Evolutionary conservation across 2,888 invertebrate genomes (phyloP).

Genomic region (Drosophila picticornis): DNA sequence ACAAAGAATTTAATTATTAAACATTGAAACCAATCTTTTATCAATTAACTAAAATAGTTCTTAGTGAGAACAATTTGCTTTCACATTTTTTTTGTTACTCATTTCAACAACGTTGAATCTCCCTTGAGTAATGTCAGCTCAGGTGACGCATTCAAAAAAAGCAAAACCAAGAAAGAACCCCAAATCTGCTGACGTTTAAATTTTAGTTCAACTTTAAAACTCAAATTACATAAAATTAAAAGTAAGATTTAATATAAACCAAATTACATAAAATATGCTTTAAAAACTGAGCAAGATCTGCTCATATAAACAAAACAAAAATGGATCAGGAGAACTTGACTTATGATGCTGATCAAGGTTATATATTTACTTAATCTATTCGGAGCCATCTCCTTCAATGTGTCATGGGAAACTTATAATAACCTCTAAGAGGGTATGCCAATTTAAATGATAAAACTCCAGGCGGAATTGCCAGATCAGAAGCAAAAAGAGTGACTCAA

Average conservation of each 20-base stretch:
- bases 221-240: no score
- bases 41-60: not conserved
- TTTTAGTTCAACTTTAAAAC: not conserved
- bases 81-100: no score
- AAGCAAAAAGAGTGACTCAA: not conserved
- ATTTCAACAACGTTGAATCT: no score
- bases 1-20: not conserved
- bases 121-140: not conserved
- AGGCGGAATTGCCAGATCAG: slow-evolving; percentile 5
- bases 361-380: not conserved
- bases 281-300: not conserved
- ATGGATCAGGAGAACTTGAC: not conserved
- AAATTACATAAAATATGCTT: not conserved
- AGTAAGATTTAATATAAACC: no score
- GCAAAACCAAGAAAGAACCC: not conserved
- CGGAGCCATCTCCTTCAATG: not conserved
- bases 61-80: not conserved
- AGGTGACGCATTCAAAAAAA: not conserved
- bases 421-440: not conserved
- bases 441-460: not conserved
- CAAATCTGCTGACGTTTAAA: not conserved
- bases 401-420: not conserved
- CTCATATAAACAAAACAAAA: not conserved
- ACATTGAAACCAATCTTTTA: not conserved
- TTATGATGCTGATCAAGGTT: not conserved